Conservation (phyloP, 2,113 vertebrate species). For the Drymodes brunneopygia region DNA sequence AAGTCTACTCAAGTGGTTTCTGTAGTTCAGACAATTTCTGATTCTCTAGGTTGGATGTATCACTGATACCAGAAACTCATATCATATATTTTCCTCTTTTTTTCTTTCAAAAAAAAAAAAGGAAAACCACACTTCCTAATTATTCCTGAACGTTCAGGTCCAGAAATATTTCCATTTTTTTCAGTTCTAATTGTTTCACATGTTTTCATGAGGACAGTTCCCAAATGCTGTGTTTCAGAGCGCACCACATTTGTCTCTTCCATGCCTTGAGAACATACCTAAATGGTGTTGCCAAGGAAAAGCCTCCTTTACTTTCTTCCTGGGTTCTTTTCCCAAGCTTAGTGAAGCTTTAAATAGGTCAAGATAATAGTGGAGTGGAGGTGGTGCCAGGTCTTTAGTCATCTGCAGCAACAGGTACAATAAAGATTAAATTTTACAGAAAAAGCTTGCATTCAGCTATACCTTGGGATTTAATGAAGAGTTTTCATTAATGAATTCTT, state of each 20-base stretch:
- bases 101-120: neutral
- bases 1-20: neutral
- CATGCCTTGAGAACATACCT: neutral
- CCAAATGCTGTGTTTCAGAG: neutral
- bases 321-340: neutral
- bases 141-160: neutral
- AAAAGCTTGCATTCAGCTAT: neutral
- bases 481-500: neutral
- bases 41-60: neutral
- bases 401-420: neutral
- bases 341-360: neutral
- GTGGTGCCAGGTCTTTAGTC: neutral
- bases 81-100: neutral
- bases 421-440: neutral
- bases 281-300: neutral
- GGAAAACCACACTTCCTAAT: neutral
- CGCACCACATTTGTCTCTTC: neutral
- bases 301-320: neutral
- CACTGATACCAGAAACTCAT: neutral
- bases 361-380: neutral
- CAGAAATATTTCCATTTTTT: neutral
- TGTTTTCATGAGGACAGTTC: neutral
- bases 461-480: neutral
- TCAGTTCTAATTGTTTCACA: neutral
- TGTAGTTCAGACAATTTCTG: neutral